A percentile compares a stretch with the other conserved stretches of the same genome.
Conservation (phyloP, 2,113 vertebrate genomes). For the Pantherophis guttatus region DNA sequence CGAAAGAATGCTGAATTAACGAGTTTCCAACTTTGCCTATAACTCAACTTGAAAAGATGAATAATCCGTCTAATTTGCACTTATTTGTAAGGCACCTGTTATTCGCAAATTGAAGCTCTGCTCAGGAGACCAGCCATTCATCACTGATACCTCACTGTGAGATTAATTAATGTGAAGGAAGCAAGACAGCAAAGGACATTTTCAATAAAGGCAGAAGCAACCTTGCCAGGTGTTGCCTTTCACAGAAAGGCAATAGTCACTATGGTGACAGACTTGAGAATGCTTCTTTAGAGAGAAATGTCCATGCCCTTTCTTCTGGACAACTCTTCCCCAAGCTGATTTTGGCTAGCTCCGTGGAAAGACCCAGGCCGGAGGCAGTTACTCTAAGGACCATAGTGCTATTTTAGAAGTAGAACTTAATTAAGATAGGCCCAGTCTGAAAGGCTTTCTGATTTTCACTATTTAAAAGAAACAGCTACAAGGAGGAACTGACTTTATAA, state of each 20-base stretch:
- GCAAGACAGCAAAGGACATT: slow-evolving; percentile 7
- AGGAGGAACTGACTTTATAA: not conserved
- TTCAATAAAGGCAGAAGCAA: slow-evolving; percentile 30
- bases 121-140: not conserved
- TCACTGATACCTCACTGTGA: not conserved
- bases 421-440: not conserved
- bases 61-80: slow-evolving; percentile 23
- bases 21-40: slow-evolving; percentile 12
- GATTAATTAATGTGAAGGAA: slow-evolving; percentile 5
- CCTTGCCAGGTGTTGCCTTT: slow-evolving; percentile 21
- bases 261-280: not conserved
- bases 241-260: not conserved
- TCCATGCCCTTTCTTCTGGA: not conserved
- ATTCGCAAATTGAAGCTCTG: slow-evolving; percentile 5
- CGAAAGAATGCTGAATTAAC: slow-evolving; percentile 4
- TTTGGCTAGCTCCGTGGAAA: not conserved
- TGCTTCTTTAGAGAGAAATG: not conserved
- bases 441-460: not conserved
- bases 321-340: not conserved
- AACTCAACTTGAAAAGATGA: slow-evolving; percentile 22
- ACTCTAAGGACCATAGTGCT: not conserved
- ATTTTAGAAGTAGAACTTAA: not conserved
- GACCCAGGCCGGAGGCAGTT: not conserved
- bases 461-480: not conserved
- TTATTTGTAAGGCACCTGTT: slow-evolving; percentile 28